phyloP scores from a whole-genome alignment of 64 coral and sea anemone genomes.

The Actinia tenebrosa region DNA sequence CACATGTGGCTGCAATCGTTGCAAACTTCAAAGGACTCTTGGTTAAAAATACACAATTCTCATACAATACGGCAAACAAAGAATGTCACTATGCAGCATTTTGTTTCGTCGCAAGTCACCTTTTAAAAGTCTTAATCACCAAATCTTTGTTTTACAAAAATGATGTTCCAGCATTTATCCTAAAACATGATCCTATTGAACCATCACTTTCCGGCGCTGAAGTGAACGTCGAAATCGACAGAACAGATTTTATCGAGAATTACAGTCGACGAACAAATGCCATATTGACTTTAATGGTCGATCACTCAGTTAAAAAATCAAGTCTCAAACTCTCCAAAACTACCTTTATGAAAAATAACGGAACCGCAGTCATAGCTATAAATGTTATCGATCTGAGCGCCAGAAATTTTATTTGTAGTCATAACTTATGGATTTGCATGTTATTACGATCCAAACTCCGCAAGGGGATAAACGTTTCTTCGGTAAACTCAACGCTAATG shows the following conservation, averaged over 20 bases:
- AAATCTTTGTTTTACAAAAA: neutral
- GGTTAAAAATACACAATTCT: neutral
- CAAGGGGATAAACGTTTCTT: neutral
- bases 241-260: slow-evolving; percentile 34
- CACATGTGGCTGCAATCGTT: neutral
- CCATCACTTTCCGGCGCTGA: neutral
- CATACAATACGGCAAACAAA: neutral
- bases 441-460: neutral
- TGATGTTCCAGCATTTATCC: neutral
- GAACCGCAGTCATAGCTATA: neutral
- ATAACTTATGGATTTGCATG: neutral
- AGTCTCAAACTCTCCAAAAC: neutral
- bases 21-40: neutral
- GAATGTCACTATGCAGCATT: neutral
- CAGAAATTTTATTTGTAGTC: neutral
- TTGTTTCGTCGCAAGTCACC: neutral
- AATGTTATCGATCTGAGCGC: neutral
- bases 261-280: neutral
- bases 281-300: neutral
- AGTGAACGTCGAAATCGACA: slow-evolving; percentile 17
- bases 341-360: neutral
- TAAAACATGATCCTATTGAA: neutral
- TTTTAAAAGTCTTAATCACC: neutral
- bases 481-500: neutral
- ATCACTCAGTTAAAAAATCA: neutral